Base-by-base conservation (phyloP, 2,113 vertebrate genomes). In the Arothron firmamentum region DNA sequence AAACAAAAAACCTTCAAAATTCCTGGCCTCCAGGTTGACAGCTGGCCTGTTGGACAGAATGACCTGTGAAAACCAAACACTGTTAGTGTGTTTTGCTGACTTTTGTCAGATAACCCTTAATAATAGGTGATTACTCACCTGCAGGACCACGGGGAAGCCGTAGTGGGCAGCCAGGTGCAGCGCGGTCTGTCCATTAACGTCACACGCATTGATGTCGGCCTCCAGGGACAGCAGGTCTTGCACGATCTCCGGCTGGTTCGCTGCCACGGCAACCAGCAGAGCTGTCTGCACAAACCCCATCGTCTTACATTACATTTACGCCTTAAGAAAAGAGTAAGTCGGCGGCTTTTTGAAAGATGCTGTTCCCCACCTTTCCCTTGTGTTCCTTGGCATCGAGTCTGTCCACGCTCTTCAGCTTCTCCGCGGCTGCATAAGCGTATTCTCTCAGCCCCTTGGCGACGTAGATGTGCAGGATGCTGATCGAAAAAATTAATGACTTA, bases 381-480 rank as follows among this genome's bases (percentile, higher is more conserved):
- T 96, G 94, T 51, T 96, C 94, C 72, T 90, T 93, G 62, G 91
- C 84, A 50, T 96, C 94, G 42, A 96, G 84, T 17, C 56, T 80
- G 16, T 86, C 88, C 1, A 90, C 79, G 0, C 79, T 80, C 63
- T 82, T 79, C 52, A 94, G 85, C 52, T 79, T 83, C 80, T 96
- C 94, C 0, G 94, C 94, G 0, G 92, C 92, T 2, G 92, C 94
- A 0, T 86, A 93, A 0, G 94, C 91, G 6, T 85, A 89, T 80
- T 93, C 92, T 56, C 94, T 85, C 47, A 92, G 86, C 0, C 94
- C 94, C 61, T 92, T 92, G 7, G 93, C 94, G 0, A 91, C 91
- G 71, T 93, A 93, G 75, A 96, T 94, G 65, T 96, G 94, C 68
- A 96, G 87, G 72, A 94, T 90, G 70, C 94, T 95, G 78, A 55